Base-by-base conservation (phyloP, 2,113 vertebrate genomes). In the Neogobius melanostomus region DNA sequence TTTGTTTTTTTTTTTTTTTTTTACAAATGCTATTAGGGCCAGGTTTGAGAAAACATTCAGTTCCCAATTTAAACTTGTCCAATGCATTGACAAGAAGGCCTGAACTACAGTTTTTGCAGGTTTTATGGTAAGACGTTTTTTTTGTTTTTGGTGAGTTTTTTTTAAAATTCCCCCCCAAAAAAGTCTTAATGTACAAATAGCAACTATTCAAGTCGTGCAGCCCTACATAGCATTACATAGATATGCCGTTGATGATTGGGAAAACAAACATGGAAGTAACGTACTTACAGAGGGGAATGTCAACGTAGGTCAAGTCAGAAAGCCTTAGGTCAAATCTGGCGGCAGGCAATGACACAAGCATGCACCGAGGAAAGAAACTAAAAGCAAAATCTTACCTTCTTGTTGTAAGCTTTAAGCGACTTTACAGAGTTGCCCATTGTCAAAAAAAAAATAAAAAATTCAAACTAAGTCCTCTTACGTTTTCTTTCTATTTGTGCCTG, bases 361-460 rank as follows among this genome's bases (percentile, higher is more conserved):
- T 44, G 66, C 71, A 56, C 42, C 52, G 69, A 74, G 77, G 60
- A 68, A 82, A 69, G 73, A 79, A 63, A 72, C 59, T 79, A 54
- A 60, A 42, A 78, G 66, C 75, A 53, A 0, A 69, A 85, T 92
- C 96, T 89, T 98, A 99, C 98, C 98, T 99, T 98, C 92, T 95
- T 97, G 69, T 94, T 96, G 93, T 97, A 93, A 87, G 91, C 94
- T 94, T 94, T 97, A 86, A 98, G 93, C 82, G 96, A 96, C 93
- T 98, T 98, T 91, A 99, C 94, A 92, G 96, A 98, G 94, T 99
- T 99, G 85, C 98, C 98, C 98, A 99, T 99, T 90, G 90, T 94
- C 92, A 72, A 78, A 77, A 77, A 50, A 62, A 64, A 68, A 15
- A 5, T 4, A 36, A 36, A 36, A 36, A 36, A 36, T 2, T 36